Evolutionary conservation across 2,888 invertebrate species (phyloP).

Genomic region (Tipula vernalis): DNA sequence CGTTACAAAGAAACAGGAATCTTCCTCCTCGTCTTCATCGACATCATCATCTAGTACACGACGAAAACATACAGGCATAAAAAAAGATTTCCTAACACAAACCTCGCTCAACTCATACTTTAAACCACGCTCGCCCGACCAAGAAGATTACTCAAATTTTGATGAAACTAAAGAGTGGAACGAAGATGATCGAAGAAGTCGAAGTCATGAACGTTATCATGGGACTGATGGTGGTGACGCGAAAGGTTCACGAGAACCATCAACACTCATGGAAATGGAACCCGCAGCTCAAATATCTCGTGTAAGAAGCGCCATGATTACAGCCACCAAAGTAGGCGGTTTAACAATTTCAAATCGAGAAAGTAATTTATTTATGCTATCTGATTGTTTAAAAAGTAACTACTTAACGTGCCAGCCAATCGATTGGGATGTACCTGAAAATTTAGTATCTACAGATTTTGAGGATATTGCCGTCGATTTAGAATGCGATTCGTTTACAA

Average conservation of each 20-base stretch:
- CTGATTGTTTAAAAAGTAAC: slow-evolving; percentile 56
- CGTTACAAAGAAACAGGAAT: background rate
- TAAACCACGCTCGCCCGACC: background rate
- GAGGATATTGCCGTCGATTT: slow-evolving; percentile 59
- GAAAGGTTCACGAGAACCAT: too few species aligned
- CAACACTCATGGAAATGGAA: slow-evolving; percentile 34
- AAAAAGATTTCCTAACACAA: slow-evolving; percentile 39
- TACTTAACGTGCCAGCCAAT: slow-evolving; percentile 40
- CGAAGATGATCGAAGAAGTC: too few species aligned
- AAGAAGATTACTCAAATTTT: too few species aligned
- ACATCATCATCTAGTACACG: background rate
- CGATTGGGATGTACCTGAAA: slow-evolving; percentile 33
- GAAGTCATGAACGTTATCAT: too few species aligned
- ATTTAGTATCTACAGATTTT: slow-evolving; percentile 44
- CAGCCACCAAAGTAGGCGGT: slow-evolving; percentile 63
- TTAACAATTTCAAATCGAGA: slow-evolving; percentile 61
- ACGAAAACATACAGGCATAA: slow-evolving; percentile 25
- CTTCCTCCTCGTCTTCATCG: background rate
- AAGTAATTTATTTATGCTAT: slow-evolving; percentile 57
- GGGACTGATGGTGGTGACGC: too few species aligned
- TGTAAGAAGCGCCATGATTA: slow-evolving; percentile 60
- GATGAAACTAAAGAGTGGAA: too few species aligned
- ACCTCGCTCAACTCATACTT: slow-evolving; percentile 26
- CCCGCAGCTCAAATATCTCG: slow-evolving; percentile 49
- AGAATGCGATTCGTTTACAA: slow-evolving; percentile 67